Percentiles rank a stretch among this genome's conserved stretches.
phyloP scores from a whole-genome alignment of 2,113 vertebrate genomes.

The Crotalus helleri region DNA sequence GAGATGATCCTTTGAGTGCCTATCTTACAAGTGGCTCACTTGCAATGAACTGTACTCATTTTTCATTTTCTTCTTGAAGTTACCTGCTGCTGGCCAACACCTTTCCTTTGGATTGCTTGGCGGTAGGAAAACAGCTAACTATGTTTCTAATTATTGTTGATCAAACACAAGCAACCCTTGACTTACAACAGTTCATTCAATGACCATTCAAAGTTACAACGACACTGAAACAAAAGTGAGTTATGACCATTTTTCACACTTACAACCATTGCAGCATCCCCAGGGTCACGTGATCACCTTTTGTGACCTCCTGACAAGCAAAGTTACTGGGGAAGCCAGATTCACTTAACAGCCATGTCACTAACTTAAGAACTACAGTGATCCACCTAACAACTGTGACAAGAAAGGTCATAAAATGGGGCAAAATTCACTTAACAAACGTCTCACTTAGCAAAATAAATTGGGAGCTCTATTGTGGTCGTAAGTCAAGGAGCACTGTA shows the following conservation, averaged over 20 bases:
- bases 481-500: background rate
- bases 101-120: background rate
- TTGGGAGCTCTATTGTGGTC: background rate
- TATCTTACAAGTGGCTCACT: background rate
- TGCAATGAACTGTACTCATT: background rate
- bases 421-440: background rate
- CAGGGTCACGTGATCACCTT: background rate
- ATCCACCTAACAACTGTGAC: background rate
- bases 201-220: background rate
- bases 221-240: background rate
- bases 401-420: background rate
- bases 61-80: background rate
- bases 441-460: background rate
- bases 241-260: background rate
- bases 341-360: background rate
- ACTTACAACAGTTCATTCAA: background rate
- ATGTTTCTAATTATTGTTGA: background rate
- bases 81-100: background rate
- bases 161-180: background rate
- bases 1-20: background rate
- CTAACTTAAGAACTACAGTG: background rate
- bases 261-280: background rate
- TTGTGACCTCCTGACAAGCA: background rate
- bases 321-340: background rate
- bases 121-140: background rate